Base-by-base conservation (phyloP, 2,797 vertebrate species). In the Sebastes itinus region DNA sequence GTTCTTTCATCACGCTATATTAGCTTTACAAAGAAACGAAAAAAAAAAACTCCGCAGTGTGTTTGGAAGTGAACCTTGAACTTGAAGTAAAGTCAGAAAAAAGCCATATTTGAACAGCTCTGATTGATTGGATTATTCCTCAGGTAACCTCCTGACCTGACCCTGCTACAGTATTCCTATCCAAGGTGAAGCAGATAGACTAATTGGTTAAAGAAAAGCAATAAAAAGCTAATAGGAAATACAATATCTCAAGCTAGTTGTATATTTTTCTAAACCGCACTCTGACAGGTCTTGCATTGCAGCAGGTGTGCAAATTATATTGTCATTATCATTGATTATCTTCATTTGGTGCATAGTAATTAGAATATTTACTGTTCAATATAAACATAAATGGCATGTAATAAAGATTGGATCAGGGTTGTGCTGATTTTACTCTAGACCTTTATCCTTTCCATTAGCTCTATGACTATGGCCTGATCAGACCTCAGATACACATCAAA, bases 1-100 rank as follows among this genome's bases (percentile, higher is more conserved):
- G 81, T 86, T 88, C 85, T 77, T 75, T 65, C 78, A 77, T 92
- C 90, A 93, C 69, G 85, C 90, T 60, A 71, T 38, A 67, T 80
- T 88, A 87, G 49, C 71, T 85, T 64, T 42, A 55, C n/a, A 68
- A 75, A 85, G 52, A 25, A 59, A 13, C 2, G 55, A 23, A 13
- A n/a, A 32, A 46, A 14, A 42, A 42, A 46, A 46, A 46, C 38
- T 46, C 42, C 7, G 6, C n/a, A 16, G 3, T 11, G 11, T 56
- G 12, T 82, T 81, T 75, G 1, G 11, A 75, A 80, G 22, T 66
- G 30, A 84, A 83, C 66, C 72, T 65, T 78, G 20, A 88, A 72
- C 25, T 78, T 76, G 5, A 46, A 77, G 66, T 8, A 46, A 73
- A 80, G n/a, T 71, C 32, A 28, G 35, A 60, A 42, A 72, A 81